Base-by-base conservation (phyloP, 37 sponge, comb jelly and placozoan genomes). In the Ianthella basta region DNA sequence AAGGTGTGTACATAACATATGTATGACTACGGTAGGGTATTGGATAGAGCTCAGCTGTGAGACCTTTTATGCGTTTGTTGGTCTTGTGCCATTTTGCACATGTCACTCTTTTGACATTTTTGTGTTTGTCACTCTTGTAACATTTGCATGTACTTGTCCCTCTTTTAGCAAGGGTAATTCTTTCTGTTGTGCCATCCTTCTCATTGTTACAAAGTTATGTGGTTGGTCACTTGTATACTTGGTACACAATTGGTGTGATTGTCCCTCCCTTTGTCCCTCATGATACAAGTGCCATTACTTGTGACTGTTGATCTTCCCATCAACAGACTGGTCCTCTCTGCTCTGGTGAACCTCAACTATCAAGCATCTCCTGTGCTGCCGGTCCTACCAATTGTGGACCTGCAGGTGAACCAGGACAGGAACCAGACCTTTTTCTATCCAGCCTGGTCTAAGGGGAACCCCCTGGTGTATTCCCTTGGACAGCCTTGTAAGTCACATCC, bases 1-100 rank as follows among this genome's bases (percentile, higher is more conserved):
- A 18, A 70, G 18, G 91, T 92, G 34, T 86, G 90, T n/a, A n/a
- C 21, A 94, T 94, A 18, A 70, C 5, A 89, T 92, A 36, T 86
- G 90, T 86, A 55, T 29, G 50, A 44, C 50, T 44, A 44, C 8
- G 50, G 6, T 10, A 44, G 50, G 50, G 50, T 8, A 3, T 44
- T 8, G 50, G 50, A 44, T 44, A 44, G 50, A 44, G 8, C 6
- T 44, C n/a, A n/a, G n/a, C n/a, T n/a, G n/a, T n/a, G n/a, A n/a
- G n/a, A n/a, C n/a, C n/a, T 10, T 8, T 44, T 3, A 44, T 44
- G 50, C 50, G 50, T 8, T 44, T 44, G 50, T 44, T 8, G 8
- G 6, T 44, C 8, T 8, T 8, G 50, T 44, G 50, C 50, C 8
- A n/a, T n/a, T n/a, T n/a, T n/a, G n/a, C n/a, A n/a, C n/a, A n/a